Base-by-base conservation (phyloP, 1,140 invertebrate species). In the Pseudomyrmex cubaensis region DNA sequence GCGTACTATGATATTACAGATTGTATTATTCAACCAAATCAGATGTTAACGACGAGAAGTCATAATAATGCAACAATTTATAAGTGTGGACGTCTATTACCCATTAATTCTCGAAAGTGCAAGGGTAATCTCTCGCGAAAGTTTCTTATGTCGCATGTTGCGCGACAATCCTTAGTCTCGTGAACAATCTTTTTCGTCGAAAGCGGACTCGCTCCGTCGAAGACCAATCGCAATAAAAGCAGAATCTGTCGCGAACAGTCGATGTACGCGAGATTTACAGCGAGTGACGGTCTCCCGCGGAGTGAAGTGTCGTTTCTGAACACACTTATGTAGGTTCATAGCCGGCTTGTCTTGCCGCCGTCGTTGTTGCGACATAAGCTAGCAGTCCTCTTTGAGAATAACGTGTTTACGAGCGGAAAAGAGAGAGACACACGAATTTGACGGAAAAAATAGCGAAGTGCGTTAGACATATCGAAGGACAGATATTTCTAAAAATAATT, bases 331-430 rank as follows among this genome's bases (percentile, higher is more conserved):
- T 35, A 35, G 35, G 8, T 9, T 46, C 22, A 59, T 20, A 78
- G 54, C 44, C 44, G 44, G 48, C 22, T 22, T 62, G 56, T 17
- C 46, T 62, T 62, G 46, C 56, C n/a, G 56, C 44, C 67, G 15
- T 62, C 56, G 46, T 74, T 17, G 76, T 89, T 89, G 76, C 86
- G 84, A 84, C 86, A 89, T 35, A 20, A 61, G 22, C 75, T 82
- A 82, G 82, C 84, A 82, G 76, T 89, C 78, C 85, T 69, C 78
- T 54, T 70, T 10, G 48, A 17, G 63, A 17, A 67, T 35, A 61
- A 54, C 48, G 73, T 64, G 15, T 25, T 50, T 64, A 64, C 22
- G 22, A 66, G 63, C 57, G 35, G 46, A 35, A 35, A 35, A 22
- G 86, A 85, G 86, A 85, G 86, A 85, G 80, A 70, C 57, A 85